Conservation (phyloP, 2,888 invertebrate species). For the Pristionchus arcanus region DNA sequence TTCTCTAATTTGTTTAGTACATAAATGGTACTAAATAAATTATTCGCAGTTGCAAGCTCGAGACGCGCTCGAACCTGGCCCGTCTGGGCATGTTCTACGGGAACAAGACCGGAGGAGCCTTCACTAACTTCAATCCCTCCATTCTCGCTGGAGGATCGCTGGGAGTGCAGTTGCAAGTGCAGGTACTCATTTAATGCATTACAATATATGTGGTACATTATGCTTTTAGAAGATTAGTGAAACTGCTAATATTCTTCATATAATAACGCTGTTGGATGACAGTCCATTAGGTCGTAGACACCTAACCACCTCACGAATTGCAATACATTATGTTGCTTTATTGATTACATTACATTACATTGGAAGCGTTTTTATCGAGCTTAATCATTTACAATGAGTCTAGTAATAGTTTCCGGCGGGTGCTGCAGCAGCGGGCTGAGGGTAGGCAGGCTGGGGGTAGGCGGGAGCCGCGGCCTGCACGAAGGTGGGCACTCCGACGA, state of each 20-base stretch:
- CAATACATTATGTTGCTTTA: not conserved
- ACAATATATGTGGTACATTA: too few relatives aligned
- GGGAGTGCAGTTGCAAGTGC: constrained; percentile 85
- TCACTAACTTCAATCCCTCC: constrained; percentile 85
- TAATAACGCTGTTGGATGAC: too few relatives aligned
- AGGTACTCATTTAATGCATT: constrained; percentile 81
- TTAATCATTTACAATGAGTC: not conserved
- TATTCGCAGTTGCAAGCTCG: constrained; percentile 86
- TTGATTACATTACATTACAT: not conserved
- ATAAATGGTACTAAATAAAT: too few relatives aligned
- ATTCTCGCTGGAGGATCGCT: constrained; percentile 87
- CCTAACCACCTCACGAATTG: too few relatives aligned
- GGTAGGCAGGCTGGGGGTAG: constrained; percentile 7
- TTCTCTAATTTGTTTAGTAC: too few relatives aligned
- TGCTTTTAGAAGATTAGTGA: too few relatives aligned
- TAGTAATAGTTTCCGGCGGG: not conserved
- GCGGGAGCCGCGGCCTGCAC: not conserved
- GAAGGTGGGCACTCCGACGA: not conserved
- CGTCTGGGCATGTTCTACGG: constrained; percentile 97
- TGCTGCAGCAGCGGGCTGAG: constrained; percentile 20
- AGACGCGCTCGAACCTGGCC: constrained; percentile 92
- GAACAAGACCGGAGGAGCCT: constrained; percentile 85
- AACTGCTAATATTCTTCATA: too few relatives aligned
- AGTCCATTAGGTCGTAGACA: too few relatives aligned
- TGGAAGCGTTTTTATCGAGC: too few relatives aligned